These are phyloP conservation scores for Gonocerus acuteangulatus DNA, from an alignment of 2,888 invertebrate genomes.

Conservation along the genomic window DNA sequence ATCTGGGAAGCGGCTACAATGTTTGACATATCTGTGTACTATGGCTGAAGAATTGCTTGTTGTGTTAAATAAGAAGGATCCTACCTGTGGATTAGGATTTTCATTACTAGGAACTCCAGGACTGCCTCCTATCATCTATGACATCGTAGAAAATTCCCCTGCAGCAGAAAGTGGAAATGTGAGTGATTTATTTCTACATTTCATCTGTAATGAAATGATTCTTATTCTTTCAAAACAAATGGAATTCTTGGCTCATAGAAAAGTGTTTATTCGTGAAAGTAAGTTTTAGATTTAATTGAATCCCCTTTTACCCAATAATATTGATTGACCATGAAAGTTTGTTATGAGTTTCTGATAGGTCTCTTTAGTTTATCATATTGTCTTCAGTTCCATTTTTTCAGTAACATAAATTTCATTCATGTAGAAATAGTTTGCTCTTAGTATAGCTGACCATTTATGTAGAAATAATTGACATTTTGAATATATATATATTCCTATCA, in stretches of 20 bases:
- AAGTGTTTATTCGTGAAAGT: not conserved
- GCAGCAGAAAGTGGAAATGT: conserved; percentile 85
- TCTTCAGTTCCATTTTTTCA: too few species aligned
- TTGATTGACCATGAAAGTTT: not conserved
- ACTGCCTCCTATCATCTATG: conserved; percentile 86
- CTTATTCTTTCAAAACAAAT: not conserved
- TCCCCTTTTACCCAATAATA: not conserved
- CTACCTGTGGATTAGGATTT: conserved; percentile 68
- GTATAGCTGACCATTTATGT: too few species aligned
- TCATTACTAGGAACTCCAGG: conserved; percentile 83
- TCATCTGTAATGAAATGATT: not conserved
- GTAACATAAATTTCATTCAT: too few species aligned
- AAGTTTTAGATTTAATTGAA: not conserved
- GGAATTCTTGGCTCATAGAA: not conserved
- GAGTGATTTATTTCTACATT: conserved; percentile 43
- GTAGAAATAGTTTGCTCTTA: too few species aligned
- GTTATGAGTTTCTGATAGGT: not conserved
- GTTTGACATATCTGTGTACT: conserved; percentile 40
- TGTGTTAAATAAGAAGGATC: conserved; percentile 75
- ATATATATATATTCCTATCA: too few species aligned
- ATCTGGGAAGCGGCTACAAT: conserved; percentile 31
- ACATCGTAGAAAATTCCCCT: conserved; percentile 87
- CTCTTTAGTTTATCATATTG: too few species aligned
- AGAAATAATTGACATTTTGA: too few species aligned
- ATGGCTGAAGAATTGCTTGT: conserved; percentile 87